Evolutionary conservation across 2,113 vertebrate species (phyloP).

Genomic region (Accipiter virgatus): DNA sequence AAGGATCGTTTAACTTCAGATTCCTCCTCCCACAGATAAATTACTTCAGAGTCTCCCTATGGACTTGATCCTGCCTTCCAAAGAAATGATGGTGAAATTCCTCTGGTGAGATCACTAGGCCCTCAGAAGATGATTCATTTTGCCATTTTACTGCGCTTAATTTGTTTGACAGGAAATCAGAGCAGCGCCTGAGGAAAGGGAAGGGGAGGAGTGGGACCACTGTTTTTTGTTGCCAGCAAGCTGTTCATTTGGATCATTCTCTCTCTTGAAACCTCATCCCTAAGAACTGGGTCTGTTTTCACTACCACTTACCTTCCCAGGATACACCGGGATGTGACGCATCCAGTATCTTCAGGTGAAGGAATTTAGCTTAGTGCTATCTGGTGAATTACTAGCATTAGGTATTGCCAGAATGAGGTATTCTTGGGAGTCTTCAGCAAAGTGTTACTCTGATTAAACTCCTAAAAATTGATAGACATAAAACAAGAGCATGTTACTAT

Average conservation of each 20-base stretch:
- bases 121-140: background rate
- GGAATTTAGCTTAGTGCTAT: background rate
- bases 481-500: background rate
- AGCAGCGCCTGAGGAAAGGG: background rate
- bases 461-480: background rate
- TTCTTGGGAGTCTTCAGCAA: background rate
- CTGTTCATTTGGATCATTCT: background rate
- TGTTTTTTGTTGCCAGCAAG: background rate
- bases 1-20: background rate
- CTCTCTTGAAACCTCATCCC: background rate
- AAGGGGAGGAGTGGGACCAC: background rate
- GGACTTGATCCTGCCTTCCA: background rate
- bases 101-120: background rate
- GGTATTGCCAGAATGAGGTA: background rate
- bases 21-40: background rate
- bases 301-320: background rate
- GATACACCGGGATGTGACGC: background rate
- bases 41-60: background rate
- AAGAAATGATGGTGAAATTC: background rate
- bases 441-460: background rate
- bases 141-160: background rate
- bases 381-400: background rate
- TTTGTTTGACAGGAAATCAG: slow-evolving; percentile 3
- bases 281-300: background rate
- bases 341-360: background rate